Conservation (phyloP, 1,140 invertebrate genomes). For the Microplitis demolitor region DNA sequence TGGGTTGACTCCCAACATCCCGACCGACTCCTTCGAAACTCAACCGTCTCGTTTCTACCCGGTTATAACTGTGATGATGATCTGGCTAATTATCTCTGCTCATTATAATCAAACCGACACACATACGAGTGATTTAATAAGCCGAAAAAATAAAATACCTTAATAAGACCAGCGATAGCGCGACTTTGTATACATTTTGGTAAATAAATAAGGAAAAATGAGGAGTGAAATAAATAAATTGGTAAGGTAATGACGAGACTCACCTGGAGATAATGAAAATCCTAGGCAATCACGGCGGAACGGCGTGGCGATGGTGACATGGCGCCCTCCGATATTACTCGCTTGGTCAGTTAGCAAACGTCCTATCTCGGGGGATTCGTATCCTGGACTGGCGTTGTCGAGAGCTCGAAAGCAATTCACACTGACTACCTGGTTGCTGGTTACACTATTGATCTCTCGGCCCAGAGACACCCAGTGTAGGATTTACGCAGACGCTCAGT, state of each 20-base stretch:
- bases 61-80: not conserved
- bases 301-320: slow-evolving; percentile 48
- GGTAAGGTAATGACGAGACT: slow-evolving; percentile 6
- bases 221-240: not conserved
- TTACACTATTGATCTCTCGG: slow-evolving; percentile 59
- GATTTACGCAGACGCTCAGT: slow-evolving; percentile 57
- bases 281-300: slow-evolving; percentile 50
- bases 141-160: not conserved
- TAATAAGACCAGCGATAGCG: not conserved
- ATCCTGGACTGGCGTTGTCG: slow-evolving; percentile 58
- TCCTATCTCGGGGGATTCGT: slow-evolving; percentile 56
- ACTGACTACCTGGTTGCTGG: slow-evolving; percentile 53
- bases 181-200: not conserved
- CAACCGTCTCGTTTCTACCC: not conserved
- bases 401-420: slow-evolving; percentile 52
- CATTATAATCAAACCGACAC: not conserved
- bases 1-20: not conserved
- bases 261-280: slow-evolving; percentile 55
- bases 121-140: not conserved
- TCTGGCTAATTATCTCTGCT: not conserved
- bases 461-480: slow-evolving; percentile 46
- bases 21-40: not conserved
- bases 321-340: slow-evolving; percentile 45
- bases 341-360: slow-evolving; percentile 41
- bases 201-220: too few species aligned